Base-by-base conservation (phyloP, 2,888 invertebrate genomes). In the Gymnocheta viridis region DNA sequence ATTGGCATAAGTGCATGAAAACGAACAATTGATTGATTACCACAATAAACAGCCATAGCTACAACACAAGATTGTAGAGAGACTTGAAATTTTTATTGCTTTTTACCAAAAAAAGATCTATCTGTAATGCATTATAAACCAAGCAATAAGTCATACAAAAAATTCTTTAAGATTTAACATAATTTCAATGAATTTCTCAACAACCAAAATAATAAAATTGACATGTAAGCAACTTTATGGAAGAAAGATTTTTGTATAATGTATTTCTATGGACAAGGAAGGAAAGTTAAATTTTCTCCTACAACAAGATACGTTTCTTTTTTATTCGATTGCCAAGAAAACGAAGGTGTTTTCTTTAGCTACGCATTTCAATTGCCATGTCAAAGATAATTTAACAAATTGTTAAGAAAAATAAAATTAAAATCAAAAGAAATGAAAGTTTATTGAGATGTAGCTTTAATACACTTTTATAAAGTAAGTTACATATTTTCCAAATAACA, bases 1-100 rank as follows among this genome's bases (percentile, higher is more conserved):
- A 41, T 10, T 78, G 35, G 66, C 69, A 51, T 80, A 54, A 74
- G 74, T 76, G 64, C 76, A 72, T 72, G 41, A 66, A 72, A 83
- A 47, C 76, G 54, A 83, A 67, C 80, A 83, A 83, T 83, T 83
- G 83, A 83, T 83, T 83, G 83, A 83, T 83, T 83, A 77, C 83
- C 69, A 76, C 78, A 79, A 54, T 51, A 70, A 62, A 49, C 58
- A 77, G 66, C 64, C 24, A 49, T 58, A 77, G 24, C 44, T 10
- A 38, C 44, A 47, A 49, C 49, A 56, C 12, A 27, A 77, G 51
- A 56, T 76, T 74, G 44, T 54, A 62, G 27, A 74, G 38, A 67
- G 58, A 32, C 67, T 58, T 64, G 7, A 73, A 58, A 66, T 29
- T 32, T 66, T 70, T 70, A 69, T 49, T 47, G 35, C 54, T 47